Base-by-base conservation (phyloP, 2,888 invertebrate genomes). In the Ichneumoninae sp. region DNA sequence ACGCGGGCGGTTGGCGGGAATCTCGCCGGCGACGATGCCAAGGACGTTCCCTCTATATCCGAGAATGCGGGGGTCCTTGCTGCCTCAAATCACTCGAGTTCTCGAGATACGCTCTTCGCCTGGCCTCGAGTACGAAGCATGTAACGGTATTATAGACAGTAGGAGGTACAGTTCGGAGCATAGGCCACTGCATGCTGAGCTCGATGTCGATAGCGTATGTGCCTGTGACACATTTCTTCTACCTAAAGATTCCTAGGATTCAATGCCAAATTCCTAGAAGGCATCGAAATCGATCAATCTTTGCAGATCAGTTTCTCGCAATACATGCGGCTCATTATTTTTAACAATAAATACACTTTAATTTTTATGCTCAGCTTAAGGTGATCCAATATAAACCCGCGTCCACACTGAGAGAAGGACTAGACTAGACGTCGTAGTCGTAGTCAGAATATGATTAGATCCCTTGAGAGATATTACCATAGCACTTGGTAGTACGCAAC, bases 31-130 rank as follows among this genome's bases (percentile, higher is more conserved):
- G 66, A 82, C 75, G 71, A 77, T 83, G 73, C 70, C 73, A 73
- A 81, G 79, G 80, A 79, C 74, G 82, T 69, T 79, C 65, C 71
- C 26, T 40, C 76, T 54, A 52, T 54, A 65, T 66, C 63, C 68
- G 84, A 83, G 86, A 88, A 89, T 88, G 87, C 86, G 80, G 57
- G 44, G 83, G 81, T 88, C 85, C 82, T 70, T 44, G 87, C 66
- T 76, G 33, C 66, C 66, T 57, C 50, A 85, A 87, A 88, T 89
- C 87, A 83, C 86, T 88, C 85, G 89, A 86, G 87, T 85, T 83
- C 85, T 84, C 83, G 83, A 75, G 78, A 85, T 87, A 86, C 81
- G 85, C 87, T 86, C 85, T 86, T 86, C 63, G 77, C 33, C 60
- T 52, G 47, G 78, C 60, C 47, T 52, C 66, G 52, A 75, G 83